Evolutionary conservation across 2,113 vertebrate genomes (phyloP), one percentile per base, ranked within the genome.

Genomic region (Zeus faber): DNA sequence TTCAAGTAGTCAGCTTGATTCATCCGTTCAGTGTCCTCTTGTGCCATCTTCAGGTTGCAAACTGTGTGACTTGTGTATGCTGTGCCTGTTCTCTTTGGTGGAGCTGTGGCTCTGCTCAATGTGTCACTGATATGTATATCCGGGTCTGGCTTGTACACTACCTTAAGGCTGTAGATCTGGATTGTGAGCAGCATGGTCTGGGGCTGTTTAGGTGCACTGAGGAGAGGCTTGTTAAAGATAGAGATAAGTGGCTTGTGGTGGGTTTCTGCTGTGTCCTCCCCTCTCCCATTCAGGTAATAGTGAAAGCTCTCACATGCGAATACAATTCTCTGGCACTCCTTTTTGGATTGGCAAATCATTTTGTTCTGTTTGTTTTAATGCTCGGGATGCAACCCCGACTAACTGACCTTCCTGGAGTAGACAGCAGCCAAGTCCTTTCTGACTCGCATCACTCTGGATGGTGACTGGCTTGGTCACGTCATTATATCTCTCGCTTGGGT

Each of bases 1-100:
- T 74, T 74, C 29, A 69, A 39, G 31, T 61, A 62, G 23, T 62
- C 35, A 20, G 48, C 49, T 31, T 68, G 65, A 43, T 64, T 60
- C 27, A 73, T 64, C 18, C 45, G 54, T 43, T 39, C 27, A 23
- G 52, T 25, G 17, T 44, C 49, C 17, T 18, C 55, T n/a, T 68
- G 24, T 20, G 33, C 24, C 41, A 48, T 58, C 50, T 71, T 56
- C 52, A 50, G 25, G 35, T 13, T 26, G 45, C 45, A 16, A 14
- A 43, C 43, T 6, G n/a, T 25, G 2, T 40, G 35, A 16, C 27
- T 4, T 50, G 10, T 47, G 21, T 26, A 23, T 2, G 31, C 27
- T 29, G 27, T 29, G 31, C 11, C 39, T 35, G 14, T 6, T 6
- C 16, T 37, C 17, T 31, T n/a, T 4, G 14, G 17, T 17, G 33